Evolutionary conservation across 2,888 invertebrate species (phyloP), one percentile per base, ranked within the genome.

Genomic region (Chydorus sphaericus): DNA sequence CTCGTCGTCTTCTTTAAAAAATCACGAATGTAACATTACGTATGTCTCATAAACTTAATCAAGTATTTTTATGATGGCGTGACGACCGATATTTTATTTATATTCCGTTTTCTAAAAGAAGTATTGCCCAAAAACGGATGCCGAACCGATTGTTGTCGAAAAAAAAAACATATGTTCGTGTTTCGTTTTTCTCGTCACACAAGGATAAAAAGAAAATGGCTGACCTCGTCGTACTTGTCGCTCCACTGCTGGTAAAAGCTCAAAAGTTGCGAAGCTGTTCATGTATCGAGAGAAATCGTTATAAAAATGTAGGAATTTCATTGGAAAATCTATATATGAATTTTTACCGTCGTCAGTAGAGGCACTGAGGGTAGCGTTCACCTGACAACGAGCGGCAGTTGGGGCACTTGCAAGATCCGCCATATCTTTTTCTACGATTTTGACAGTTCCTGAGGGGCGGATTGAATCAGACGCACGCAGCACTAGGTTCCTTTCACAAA

Each of bases 181-280:
- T 11, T 10, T n/a, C n/a, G n/a, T 33, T 33, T n/a, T 33, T n/a
- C 10, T 11, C 36, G 36, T 10, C 36, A n/a, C n/a, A n/a, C n/a
- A n/a, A n/a, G n/a, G n/a, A n/a, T n/a, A n/a, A n/a, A n/a, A n/a
- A n/a, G n/a, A n/a, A n/a, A n/a, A n/a, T n/a, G n/a, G n/a, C n/a
- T 20, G 54, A 59, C 59, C 57, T 59, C 54, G 10, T 59, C 59
- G 30, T 59, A 59, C n/a, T 51, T 54, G 2, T 54, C 39, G 31
- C 54, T 51, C 59, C 59, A 59, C 14, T 57, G 29, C 28, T 57
- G 49, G 50, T 59, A 59, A 23, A 54, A 38, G n/a, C 48, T 39
- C 20, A 59, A 48, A 44, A 57, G 31, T 18, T 54, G n/a, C n/a
- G n/a, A n/a, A n/a, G n/a, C n/a, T n/a, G n/a, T n/a, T n/a, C n/a